Conservation (phyloP, 2,797 vertebrate species). For the Eulemur albifrons region DNA sequence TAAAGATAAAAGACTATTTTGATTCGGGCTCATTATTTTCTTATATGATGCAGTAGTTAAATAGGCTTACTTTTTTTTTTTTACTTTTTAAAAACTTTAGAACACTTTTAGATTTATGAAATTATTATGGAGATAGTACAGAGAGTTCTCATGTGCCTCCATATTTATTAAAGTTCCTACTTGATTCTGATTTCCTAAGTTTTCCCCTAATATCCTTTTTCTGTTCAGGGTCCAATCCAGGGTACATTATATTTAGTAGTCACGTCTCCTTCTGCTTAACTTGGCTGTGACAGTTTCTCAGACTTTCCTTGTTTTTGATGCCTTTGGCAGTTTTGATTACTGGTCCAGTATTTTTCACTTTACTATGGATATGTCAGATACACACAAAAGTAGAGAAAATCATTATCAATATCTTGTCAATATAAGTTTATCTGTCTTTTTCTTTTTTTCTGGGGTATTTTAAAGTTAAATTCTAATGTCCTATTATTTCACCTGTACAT, state of each 20-base stretch:
- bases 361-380: not conserved
- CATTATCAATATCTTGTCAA: not conserved
- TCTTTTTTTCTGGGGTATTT: not conserved
- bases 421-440: not conserved
- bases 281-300: not conserved
- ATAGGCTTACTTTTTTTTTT: not conserved
- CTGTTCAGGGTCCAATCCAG: not conserved
- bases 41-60: not conserved
- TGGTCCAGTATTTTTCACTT: not conserved
- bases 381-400: not conserved
- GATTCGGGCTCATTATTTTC: not conserved
- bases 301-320: not conserved
- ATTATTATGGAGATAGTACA: not conserved
- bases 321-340: not conserved
- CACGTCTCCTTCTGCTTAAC: not conserved
- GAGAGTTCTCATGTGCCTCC: not conserved
- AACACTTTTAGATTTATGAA: not conserved
- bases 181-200: not conserved
- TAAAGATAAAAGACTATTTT: conserved; percentile 6
- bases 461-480: conserved; percentile 33
- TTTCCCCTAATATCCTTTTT: not conserved
- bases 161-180: not conserved
- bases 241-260: not conserved
- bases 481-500: not conserved
- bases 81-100: not conserved